Evolutionary conservation across 2,113 vertebrate species (phyloP).

Genomic region (Rhodinocichla rosea): DNA sequence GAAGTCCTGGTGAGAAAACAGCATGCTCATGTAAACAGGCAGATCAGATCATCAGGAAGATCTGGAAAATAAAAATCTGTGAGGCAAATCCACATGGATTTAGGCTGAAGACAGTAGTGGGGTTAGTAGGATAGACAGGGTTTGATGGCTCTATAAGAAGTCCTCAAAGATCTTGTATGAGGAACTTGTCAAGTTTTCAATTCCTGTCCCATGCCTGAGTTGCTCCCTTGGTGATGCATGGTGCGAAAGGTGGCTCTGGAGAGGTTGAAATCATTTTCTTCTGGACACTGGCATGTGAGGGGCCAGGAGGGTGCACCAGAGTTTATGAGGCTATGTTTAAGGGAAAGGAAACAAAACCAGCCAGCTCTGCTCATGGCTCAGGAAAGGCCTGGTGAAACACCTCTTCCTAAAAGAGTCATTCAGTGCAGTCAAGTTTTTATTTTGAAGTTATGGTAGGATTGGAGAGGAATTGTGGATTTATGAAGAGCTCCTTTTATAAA

Average conservation of each 20-base stretch:
- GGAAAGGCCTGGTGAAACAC: background rate
- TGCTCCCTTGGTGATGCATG: background rate
- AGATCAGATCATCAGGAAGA: background rate
- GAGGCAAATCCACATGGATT: background rate
- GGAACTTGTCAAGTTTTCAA: background rate
- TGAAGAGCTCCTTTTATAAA: constrained; percentile 8
- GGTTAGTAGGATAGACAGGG: background rate
- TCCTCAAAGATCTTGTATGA: background rate
- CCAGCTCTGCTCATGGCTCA: background rate
- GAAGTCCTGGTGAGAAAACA: background rate
- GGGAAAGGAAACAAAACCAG: background rate
- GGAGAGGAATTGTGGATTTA: background rate
- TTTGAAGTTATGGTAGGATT: background rate
- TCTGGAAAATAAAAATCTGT: background rate
- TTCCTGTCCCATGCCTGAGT: background rate
- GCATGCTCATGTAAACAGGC: background rate
- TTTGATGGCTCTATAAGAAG: background rate
- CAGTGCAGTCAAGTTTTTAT: background rate
- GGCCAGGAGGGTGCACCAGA: background rate
- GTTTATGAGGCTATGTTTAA: background rate
- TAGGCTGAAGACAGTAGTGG: background rate
- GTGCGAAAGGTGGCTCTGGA: background rate
- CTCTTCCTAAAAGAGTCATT: background rate
- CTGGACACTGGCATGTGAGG: background rate
- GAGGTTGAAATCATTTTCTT: background rate